Evolutionary conservation across 2,797 vertebrate species (phyloP), one percentile per base, ranked within the genome.

Genomic region (Hybognathus amarus): DNA sequence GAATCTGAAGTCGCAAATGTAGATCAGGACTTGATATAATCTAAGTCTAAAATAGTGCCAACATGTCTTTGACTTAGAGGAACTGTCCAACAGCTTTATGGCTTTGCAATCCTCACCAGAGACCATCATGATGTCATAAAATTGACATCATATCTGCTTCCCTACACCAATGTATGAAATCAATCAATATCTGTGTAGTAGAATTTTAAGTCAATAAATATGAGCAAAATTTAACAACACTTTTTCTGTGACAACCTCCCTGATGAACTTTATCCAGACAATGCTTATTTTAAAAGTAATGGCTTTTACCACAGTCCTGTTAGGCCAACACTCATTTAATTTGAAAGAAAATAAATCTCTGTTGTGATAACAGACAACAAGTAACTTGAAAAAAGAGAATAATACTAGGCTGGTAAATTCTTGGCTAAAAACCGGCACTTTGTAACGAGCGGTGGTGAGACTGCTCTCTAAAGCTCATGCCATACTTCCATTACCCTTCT

Each of bases 401-500:
- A 61, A 70, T 61, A 73, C 76, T 80, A 63, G 36, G 27, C 64
- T 77, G 82, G 27, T 84, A 27, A 82, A 86, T 84, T 82, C 30
- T 67, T 45, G 56, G 38, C 45, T 85, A 69, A 79, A 87, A 87
- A 27, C 20, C 22, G 15, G 20, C 30, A 68, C 33, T 81, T 36
- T 1, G 20, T 52, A 56, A 79, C 20, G 69, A 52, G 69, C 0
- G 22, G 42, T 27, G 18, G 64, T 33, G 52, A 75, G 66, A 50
- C 15, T 13, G 11, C 52, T 30, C 45, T 69, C 54, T 33, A 78
- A 77, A 66, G 17, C 40, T 59, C 61, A n/a, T 33, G 4, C 30
- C 69, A 45, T 73, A 77, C 45, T 82, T 84, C 79, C 83, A 87
- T 87, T 82, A 86, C 80, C 54, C 74, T 66, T 52, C 40, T 5